Percentiles rank a stretch among this genome's conserved stretches.
phyloP scores from a whole-genome alignment of 1,140 invertebrate species.

The Pachypeltis micranthus region DNA sequence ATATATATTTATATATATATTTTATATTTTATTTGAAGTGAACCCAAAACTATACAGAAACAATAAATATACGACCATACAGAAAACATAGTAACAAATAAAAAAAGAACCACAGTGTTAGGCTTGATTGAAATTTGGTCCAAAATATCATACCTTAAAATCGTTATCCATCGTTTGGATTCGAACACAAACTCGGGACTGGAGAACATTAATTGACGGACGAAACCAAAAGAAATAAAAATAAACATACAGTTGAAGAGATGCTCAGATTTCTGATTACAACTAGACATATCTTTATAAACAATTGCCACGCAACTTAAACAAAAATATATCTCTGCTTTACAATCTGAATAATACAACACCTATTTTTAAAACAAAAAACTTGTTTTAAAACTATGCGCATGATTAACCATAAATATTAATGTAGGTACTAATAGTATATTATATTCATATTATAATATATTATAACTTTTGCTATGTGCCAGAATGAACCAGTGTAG shows the following conservation, averaged over 20 bases:
- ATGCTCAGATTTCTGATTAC: slow-evolving; percentile 16
- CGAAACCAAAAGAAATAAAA: slow-evolving; percentile 12
- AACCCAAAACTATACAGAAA: slow-evolving; percentile 19
- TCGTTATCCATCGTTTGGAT: not conserved
- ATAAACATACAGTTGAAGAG: slow-evolving; percentile 12
- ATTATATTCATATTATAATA: slow-evolving; percentile 8
- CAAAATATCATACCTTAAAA: not conserved
- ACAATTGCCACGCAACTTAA: slow-evolving; percentile 21
- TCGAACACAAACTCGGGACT: slow-evolving; percentile 7
- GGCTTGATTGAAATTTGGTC: slow-evolving; percentile 19
- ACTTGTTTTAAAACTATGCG: slow-evolving; percentile 7
- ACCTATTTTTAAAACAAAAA: slow-evolving; percentile 19
- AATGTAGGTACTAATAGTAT: slow-evolving; percentile 8
- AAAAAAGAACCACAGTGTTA: too few relatives aligned
- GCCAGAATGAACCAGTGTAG: slow-evolving; percentile 7
- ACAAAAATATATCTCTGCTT: slow-evolving; percentile 23
- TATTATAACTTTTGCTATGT: slow-evolving; percentile 8
- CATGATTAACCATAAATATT: slow-evolving; percentile 8
- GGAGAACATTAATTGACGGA: slow-evolving; percentile 10
- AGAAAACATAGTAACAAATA: slow-evolving; percentile 17
- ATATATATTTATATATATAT: slow-evolving; percentile 8
- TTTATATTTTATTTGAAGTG: slow-evolving; percentile 18
- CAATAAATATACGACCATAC: slow-evolving; percentile 21
- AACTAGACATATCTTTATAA: slow-evolving; percentile 22
- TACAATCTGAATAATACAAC: slow-evolving; percentile 21